Conservation (phyloP, 2,888 invertebrate species). For the Amphipoea lucens region DNA sequence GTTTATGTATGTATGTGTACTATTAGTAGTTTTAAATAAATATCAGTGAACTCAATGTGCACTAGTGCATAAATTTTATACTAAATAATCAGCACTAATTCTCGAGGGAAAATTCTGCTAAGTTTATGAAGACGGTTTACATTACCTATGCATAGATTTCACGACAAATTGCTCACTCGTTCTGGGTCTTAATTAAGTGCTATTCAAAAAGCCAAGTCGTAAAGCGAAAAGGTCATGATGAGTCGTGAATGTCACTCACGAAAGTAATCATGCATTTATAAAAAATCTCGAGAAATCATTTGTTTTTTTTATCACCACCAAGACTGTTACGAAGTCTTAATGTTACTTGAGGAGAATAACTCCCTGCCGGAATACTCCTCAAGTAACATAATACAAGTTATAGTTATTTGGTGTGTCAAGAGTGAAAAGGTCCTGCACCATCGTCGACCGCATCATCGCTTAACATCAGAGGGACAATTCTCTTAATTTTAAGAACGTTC, state of each 20-base stretch:
- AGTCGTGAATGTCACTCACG: constrained; percentile 48
- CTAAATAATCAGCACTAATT: background rate
- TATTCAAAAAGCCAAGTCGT: constrained; percentile 38
- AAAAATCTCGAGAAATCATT: constrained; percentile 1
- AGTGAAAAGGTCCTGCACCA: background rate
- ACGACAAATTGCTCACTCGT: constrained; percentile 29
- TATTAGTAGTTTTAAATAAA: background rate
- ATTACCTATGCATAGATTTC: background rate
- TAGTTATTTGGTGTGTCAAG: background rate
- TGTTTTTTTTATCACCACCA: background rate
- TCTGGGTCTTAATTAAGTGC: constrained; percentile 26
- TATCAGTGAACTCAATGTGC: constrained; percentile 10
- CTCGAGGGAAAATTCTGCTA: constrained; percentile 15
- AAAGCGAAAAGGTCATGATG: constrained; percentile 38
- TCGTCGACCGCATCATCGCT: no score
- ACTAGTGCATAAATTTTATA: background rate
- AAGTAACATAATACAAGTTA: background rate
- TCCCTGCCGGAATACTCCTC: background rate
- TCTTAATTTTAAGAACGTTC: no score
- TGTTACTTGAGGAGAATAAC: background rate
- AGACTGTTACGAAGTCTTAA: background rate
- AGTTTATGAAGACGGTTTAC: constrained; percentile 10
- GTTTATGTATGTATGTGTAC: background rate
- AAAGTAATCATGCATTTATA: constrained; percentile 27
- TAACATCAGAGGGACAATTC: background rate